These are phyloP conservation scores for Rhinolophus ferrumequinum DNA, from an alignment of 2,113 vertebrate genomes.

Conservation along the genomic window DNA sequence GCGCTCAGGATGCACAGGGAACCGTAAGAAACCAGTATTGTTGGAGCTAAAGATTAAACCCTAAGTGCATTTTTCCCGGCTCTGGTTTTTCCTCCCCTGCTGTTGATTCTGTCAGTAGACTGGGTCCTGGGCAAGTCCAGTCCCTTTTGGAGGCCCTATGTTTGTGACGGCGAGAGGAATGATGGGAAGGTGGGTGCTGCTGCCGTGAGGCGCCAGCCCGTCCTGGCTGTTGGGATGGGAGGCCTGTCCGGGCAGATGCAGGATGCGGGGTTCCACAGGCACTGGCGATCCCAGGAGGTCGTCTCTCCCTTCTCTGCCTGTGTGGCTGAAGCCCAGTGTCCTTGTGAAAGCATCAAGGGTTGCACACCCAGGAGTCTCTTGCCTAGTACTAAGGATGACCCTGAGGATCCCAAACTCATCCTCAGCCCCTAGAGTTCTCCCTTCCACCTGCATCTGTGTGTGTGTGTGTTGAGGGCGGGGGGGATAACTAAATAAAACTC, in stretches of 20 bases:
- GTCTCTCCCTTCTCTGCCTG: neutral
- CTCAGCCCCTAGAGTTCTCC: neutral
- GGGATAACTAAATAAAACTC: neutral
- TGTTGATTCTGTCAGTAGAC: slow-evolving; percentile 85
- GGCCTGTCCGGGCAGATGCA: neutral
- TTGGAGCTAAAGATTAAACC: slow-evolving; percentile 85
- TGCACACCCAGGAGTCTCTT: neutral
- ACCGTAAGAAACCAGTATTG: slow-evolving; percentile 86
- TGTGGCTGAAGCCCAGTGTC: neutral
- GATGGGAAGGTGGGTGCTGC: neutral
- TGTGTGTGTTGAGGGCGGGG: neutral
- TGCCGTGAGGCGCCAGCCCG: slow-evolving; percentile 2
- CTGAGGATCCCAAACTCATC: neutral
- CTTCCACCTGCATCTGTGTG: neutral
- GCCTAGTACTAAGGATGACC: neutral
- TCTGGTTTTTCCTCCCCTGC: slow-evolving; percentile 81
- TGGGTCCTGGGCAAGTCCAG: slow-evolving; percentile 69
- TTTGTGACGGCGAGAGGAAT: slow-evolving; percentile 53
- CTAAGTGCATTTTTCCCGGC: slow-evolving; percentile 82
- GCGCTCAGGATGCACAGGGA: slow-evolving; percentile 83
- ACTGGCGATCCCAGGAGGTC: neutral
- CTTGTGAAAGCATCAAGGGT: neutral
- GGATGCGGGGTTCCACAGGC: neutral
- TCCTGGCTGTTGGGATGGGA: neutral
- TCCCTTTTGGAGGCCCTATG: slow-evolving; percentile 70